Evolutionary conservation across 53 echinoderm and acorn worm genomes (phyloP).

Genomic region (Pentamera pediparva): DNA sequence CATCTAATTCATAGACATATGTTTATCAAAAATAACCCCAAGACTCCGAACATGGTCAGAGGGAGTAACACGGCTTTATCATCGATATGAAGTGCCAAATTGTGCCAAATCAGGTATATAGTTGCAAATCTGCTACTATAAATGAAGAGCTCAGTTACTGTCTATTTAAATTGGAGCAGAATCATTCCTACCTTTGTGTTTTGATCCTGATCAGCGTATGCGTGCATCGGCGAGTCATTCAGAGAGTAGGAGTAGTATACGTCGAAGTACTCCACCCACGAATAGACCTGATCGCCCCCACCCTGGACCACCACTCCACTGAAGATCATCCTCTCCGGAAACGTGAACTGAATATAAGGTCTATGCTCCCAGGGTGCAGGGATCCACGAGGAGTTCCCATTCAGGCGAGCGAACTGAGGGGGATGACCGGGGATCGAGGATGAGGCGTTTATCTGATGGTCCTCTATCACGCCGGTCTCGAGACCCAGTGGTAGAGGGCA

Average conservation of each 20-base stretch:
- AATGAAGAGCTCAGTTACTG: too few relatives aligned
- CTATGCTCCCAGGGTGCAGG: conserved; percentile 29
- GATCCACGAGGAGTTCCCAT: conserved; percentile 60
- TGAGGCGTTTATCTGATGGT: conserved; percentile 58
- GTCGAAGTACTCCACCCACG: conserved; percentile 61
- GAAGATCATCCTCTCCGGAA: conserved; percentile 68
- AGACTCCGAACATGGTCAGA: too few relatives aligned
- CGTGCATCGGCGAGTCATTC: conserved; percentile 1
- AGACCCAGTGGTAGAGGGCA: conserved; percentile 87
- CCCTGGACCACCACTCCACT: conserved; percentile 78
- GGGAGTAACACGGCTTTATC: too few relatives aligned
- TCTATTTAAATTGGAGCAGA: too few relatives aligned
- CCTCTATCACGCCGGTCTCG: conserved; percentile 53
- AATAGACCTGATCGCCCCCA: conserved; percentile 20
- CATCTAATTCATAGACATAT: background rate
- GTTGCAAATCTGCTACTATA: too few relatives aligned
- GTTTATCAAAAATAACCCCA: background rate
- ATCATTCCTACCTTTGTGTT: background rate
- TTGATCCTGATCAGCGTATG: background rate
- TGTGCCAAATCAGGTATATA: too few relatives aligned
- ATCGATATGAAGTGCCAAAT: too few relatives aligned
- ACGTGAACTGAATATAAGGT: conserved; percentile 56
- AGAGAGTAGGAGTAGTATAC: conserved; percentile 48
- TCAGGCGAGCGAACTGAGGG: conserved; percentile 57
- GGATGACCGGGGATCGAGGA: conserved; percentile 58